A percentile compares a stretch with the other conserved stretches of the same genome.
phyloP scores from a whole-genome alignment of 1,140 invertebrate species.

The Bombus polaris region DNA sequence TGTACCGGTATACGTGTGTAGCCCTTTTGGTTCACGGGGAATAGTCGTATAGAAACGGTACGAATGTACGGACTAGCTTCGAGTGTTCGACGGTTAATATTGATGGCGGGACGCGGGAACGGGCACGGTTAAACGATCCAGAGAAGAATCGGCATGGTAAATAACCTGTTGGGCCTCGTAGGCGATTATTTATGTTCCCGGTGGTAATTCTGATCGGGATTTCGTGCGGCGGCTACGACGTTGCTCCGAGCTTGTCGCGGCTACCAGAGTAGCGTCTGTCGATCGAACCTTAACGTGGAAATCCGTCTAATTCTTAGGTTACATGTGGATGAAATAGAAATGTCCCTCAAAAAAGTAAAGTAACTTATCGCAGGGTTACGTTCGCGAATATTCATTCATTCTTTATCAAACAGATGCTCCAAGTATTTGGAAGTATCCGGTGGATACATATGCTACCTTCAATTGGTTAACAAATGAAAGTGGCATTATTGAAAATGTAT shows the following conservation, averaged over 20 bases:
- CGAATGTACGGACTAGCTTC: slow-evolving; percentile 64
- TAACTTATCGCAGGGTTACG: neutral
- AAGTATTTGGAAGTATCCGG: no score
- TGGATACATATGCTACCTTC: no score
- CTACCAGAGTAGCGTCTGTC: slow-evolving; percentile 13
- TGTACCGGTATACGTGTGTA: neutral
- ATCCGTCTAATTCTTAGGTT: neutral
- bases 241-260: neutral
- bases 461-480: no score
- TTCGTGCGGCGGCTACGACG: slow-evolving; percentile 23
- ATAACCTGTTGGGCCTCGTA: slow-evolving; percentile 58
- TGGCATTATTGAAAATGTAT: no score
- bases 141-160: slow-evolving; percentile 63
- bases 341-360: neutral
- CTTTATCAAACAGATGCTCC: neutral
- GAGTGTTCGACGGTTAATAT: slow-evolving; percentile 78
- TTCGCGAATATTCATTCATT: neutral
- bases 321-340: neutral
- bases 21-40: slow-evolving; percentile 1
- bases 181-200: slow-evolving; percentile 59
- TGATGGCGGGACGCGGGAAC: slow-evolving; percentile 77
- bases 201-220: slow-evolving; percentile 48
- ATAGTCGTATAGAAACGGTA: slow-evolving; percentile 31
- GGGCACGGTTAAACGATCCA: slow-evolving; percentile 62
- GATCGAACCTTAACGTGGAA: neutral